Evolutionary conservation across 2,888 invertebrate species (phyloP).

Genomic region (Eristalis tenax): DNA sequence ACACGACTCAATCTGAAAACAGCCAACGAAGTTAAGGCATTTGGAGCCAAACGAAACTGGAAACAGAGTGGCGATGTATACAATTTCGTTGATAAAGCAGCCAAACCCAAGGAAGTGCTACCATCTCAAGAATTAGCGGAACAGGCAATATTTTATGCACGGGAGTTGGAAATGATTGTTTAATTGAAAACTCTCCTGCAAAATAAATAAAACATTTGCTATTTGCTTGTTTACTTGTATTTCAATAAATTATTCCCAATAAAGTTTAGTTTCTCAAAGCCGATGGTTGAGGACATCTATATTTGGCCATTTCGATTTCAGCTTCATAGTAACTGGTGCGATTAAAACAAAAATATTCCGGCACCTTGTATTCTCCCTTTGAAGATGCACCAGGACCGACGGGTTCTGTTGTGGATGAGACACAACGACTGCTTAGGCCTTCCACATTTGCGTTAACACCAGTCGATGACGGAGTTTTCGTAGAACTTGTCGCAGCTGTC

Average conservation of each 20-base stretch:
- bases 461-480: constrained; percentile 2
- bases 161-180: constrained; percentile 99
- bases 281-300: constrained; percentile 90
- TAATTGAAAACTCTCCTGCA: constrained; percentile 81
- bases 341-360: constrained; percentile 93
- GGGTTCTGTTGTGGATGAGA: constrained; percentile 82
- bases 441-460: constrained; percentile 82
- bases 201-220: constrained; percentile 50
- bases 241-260: constrained; percentile 67
- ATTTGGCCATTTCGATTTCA: constrained; percentile 91
- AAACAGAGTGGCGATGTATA: constrained; percentile 89
- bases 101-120: constrained; percentile 89
- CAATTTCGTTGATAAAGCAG: constrained; percentile 89
- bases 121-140: constrained; percentile 95
- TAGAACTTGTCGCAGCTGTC: constrained; percentile 29
- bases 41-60: constrained; percentile 94
- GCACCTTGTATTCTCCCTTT: constrained; percentile 89
- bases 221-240: constrained; percentile 57
- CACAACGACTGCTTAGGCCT: constrained; percentile 85
- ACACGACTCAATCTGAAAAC: constrained; percentile 92
- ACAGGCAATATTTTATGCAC: constrained; percentile 97
- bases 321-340: constrained; percentile 90
- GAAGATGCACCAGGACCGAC: constrained; percentile 78
- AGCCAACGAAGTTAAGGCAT: constrained; percentile 89
- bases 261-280: constrained; percentile 78